Evolutionary conservation across 2,113 vertebrate species (phyloP).

Genomic region (Hemichromis elongatus): DNA sequence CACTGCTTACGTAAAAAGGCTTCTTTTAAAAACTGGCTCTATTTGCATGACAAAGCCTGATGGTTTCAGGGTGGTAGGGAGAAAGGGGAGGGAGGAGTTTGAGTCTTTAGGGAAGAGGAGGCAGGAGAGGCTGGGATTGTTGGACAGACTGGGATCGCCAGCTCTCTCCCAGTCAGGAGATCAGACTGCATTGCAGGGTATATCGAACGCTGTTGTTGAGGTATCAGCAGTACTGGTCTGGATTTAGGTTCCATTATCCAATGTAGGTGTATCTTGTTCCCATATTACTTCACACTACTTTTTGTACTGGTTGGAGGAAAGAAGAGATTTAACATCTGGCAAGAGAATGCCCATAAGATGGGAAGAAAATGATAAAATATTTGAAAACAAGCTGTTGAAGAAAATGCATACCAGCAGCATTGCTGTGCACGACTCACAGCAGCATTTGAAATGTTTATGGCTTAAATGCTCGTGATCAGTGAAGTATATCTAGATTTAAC

Average conservation of each 20-base stretch:
- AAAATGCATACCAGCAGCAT: neutral
- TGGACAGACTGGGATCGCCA: slow-evolving; percentile 23
- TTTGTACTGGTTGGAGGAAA: neutral
- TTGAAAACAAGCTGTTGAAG: neutral
- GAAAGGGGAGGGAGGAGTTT: slow-evolving; percentile 27
- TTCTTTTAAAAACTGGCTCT: slow-evolving; percentile 61
- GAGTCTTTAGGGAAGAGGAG: slow-evolving; percentile 25
- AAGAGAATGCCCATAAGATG: neutral
- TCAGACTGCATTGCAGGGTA: slow-evolving; percentile 11
- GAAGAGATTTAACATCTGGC: neutral
- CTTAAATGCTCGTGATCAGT: neutral
- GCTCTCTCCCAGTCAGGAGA: slow-evolving; percentile 16
- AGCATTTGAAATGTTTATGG: neutral
- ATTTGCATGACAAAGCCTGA: slow-evolving; percentile 77
- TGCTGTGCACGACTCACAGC: neutral
- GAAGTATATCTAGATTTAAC: neutral
- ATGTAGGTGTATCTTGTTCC: neutral
- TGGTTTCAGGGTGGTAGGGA: slow-evolving; percentile 43
- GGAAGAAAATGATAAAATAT: neutral
- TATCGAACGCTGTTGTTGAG: neutral
- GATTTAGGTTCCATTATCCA: neutral
- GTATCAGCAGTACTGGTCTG: neutral
- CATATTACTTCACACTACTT: neutral
- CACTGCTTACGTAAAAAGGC: slow-evolving; percentile 70
- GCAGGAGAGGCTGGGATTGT: slow-evolving; percentile 2